Conservation (phyloP, 1,140 invertebrate species). For the Sycophila sp. region DNA sequence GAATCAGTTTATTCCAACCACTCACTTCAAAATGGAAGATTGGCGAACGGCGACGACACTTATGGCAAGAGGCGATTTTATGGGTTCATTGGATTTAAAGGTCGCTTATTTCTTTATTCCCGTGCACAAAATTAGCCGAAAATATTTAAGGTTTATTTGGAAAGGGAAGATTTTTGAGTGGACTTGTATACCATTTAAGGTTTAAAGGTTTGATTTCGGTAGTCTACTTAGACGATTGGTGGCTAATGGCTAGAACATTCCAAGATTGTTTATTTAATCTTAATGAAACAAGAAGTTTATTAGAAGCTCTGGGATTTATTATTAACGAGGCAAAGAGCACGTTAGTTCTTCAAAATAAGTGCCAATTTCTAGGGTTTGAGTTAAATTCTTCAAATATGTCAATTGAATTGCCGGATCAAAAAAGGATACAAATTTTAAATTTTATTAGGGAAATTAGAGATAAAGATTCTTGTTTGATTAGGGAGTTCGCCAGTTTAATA, state of each 20-base stretch:
- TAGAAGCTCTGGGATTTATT: conserved; percentile 14
- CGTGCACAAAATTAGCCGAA: neutral
- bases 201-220: neutral
- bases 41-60: neutral
- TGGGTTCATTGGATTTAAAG: neutral
- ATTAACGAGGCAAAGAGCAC: neutral
- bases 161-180: neutral
- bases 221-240: conserved; percentile 8
- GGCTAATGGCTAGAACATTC: neutral
- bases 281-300: neutral
- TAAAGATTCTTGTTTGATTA: neutral
- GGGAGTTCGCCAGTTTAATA: conserved; percentile 2
- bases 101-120: conserved; percentile 12
- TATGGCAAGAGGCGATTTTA: neutral
- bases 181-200: conserved; percentile 17
- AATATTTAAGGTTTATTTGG: conserved; percentile 5
- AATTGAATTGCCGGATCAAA: conserved; percentile 12
- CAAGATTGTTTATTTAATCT: neutral
- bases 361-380: conserved; percentile 16
- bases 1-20: conserved; percentile 12
- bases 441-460: neutral
- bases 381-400: conserved; percentile 16
- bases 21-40: conserved; percentile 27
- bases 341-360: neutral
- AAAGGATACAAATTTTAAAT: neutral